Evolutionary conservation across 2,888 invertebrate genomes (phyloP).

Genomic region (Blastobasis adustella): DNA sequence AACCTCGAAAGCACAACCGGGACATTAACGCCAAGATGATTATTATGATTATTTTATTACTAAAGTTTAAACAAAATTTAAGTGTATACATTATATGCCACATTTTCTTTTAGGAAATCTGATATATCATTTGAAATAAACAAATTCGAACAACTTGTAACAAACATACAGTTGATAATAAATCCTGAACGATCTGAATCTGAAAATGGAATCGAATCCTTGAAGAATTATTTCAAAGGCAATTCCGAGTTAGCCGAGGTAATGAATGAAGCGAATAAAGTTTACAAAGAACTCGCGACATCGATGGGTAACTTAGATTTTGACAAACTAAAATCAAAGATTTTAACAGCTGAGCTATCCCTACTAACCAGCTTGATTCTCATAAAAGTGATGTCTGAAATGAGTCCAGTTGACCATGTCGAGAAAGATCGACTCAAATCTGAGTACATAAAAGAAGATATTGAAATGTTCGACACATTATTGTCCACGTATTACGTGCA

Average conservation of each 20-base stretch:
- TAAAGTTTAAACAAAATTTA: too few species aligned
- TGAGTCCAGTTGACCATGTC: constrained; percentile 88
- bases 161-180: constrained; percentile 22
- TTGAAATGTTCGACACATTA: constrained; percentile 73
- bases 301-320: background rate
- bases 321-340: constrained; percentile 27
- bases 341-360: constrained; percentile 42
- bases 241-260: constrained; percentile 21
- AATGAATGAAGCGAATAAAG: constrained; percentile 26
- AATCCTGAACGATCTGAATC: background rate
- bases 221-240: constrained; percentile 28
- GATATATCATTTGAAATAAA: constrained; percentile 46
- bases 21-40: too few species aligned
- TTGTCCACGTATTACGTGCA: constrained; percentile 75
- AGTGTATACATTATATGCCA: too few species aligned
- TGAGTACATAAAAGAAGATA: constrained; percentile 80
- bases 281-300: constrained; percentile 27
- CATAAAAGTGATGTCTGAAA: constrained; percentile 73
- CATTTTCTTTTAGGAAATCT: constrained; percentile 35
- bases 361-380: constrained; percentile 71
- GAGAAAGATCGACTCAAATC: constrained; percentile 84
- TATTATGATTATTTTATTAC: too few species aligned
- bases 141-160: constrained; percentile 44
- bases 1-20: too few species aligned
- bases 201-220: background rate